Evolutionary conservation across 2,888 invertebrate genomes (phyloP), one percentile per base, ranked within the genome.

Genomic region (Antheraea assamensis): DNA sequence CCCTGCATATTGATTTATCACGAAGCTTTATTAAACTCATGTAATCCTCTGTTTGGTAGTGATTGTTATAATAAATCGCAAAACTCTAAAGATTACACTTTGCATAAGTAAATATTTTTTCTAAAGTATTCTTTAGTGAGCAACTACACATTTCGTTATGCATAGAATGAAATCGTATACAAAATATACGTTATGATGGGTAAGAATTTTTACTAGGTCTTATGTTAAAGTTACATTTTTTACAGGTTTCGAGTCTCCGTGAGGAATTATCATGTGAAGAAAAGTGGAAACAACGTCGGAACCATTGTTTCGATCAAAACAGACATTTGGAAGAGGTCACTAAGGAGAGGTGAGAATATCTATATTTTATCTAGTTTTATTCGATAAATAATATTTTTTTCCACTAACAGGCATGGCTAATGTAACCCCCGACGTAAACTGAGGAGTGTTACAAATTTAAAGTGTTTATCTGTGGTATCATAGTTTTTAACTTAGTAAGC

Each of bases 331-430:
- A 95, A 79, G 93, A 94, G 80, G 88, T 96, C 78, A 92, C 96
- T 71, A 95, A 95, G 85, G 96, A 96, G 86, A 95, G 96, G 96
- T 96, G n/a, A 75, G 79, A 5, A 13, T 4, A 42, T 35, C 8
- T 30, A 42, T 61, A 24, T n/a, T 42, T 19, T 21, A 19, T 24
- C 21, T 21, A n/a, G n/a, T 8, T 4, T 7, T n/a, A n/a, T 55
- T 15, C 49, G 49, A 35, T 49, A 15, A 19, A 49, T 49, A 49
- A 49, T 49, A 49, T 52, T 19, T 7, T 42, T 8, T 42, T 3
- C 42, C 10, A 10, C 10, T 10, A 42, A 42, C 13, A 42, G 42
- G 13, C 13, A 42, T 42, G 42, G 7, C 42, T 42, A 42, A 42
- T 13, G 2, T 13, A 42, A 42, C 13, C 35, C 5, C 35, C 7